phyloP scores from a whole-genome alignment of 2,113 vertebrate genomes.

The Saguinus midas region DNA sequence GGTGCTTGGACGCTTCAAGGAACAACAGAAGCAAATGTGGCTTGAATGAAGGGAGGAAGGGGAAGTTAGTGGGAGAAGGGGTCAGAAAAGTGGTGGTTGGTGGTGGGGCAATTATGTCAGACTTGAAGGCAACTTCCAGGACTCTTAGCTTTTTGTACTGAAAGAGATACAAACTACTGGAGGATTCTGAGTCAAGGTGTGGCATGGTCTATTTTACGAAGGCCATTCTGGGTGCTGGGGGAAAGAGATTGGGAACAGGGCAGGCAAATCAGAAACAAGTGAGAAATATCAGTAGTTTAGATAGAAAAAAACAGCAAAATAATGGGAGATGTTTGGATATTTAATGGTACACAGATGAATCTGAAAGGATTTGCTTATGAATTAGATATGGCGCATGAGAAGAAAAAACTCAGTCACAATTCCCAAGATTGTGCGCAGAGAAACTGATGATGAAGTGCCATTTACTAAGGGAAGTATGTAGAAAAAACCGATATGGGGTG shows the following conservation, averaged over 20 bases:
- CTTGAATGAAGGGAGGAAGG: neutral
- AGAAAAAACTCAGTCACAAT: neutral
- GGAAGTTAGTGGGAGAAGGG: fast-evolving
- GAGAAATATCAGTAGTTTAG: neutral
- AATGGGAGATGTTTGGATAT: neutral
- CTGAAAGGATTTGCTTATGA: neutral
- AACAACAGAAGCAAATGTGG: neutral
- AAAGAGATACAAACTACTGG: neutral
- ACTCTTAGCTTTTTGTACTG: neutral
- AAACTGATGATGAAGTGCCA: neutral
- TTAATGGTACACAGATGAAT: neutral
- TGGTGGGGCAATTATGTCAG: neutral
- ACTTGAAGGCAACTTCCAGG: neutral
- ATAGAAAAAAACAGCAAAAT: neutral
- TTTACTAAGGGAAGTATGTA: neutral
- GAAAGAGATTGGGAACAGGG: neutral
- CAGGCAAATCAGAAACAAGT: neutral
- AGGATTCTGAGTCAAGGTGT: neutral
- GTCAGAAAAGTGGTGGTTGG: neutral
- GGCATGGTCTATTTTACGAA: neutral
- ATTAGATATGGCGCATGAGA: neutral
- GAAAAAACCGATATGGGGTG: neutral
- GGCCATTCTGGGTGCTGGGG: neutral
- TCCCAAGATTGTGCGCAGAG: neutral
- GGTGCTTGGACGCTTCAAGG: neutral